phyloP scores from a whole-genome alignment of 2,797 vertebrate species.

The Aeoliscus strigatus region DNA sequence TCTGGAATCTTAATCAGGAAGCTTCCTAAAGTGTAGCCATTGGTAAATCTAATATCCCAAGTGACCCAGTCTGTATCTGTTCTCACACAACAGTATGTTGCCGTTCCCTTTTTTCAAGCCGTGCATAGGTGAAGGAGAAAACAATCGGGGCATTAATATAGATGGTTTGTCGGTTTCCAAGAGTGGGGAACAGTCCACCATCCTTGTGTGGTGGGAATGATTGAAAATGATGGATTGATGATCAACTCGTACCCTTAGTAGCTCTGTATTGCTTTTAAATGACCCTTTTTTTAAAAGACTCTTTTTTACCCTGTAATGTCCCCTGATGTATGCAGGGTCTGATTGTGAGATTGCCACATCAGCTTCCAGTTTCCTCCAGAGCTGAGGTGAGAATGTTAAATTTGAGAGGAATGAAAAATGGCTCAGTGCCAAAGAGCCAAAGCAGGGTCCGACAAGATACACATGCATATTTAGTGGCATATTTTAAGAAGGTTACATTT shows the following conservation, averaged over 20 bases:
- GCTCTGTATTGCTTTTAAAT: no score
- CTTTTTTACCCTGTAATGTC: no score
- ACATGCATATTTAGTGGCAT: not conserved
- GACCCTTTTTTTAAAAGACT: no score
- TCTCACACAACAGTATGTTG: no score
- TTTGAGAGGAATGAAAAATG: not conserved
- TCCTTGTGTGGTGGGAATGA: no score
- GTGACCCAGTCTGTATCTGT: conserved; percentile 15
- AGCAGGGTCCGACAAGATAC: not conserved
- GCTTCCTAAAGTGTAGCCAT: conserved; percentile 18
- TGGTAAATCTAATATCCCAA: conserved; percentile 36
- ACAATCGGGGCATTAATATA: no score
- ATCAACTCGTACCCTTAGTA: no score
- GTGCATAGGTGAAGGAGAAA: no score
- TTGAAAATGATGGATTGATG: no score
- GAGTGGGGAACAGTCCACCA: no score
- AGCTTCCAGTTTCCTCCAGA: not conserved
- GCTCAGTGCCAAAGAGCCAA: not conserved
- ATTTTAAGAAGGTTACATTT: not conserved
- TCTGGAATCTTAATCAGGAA: conserved; percentile 44
- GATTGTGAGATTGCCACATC: not conserved
- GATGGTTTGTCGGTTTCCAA: no score
- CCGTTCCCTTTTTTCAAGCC: no score
- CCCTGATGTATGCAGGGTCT: not conserved
- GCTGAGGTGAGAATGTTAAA: not conserved